phyloP scores from a whole-genome alignment of 2,113 vertebrate species.

The Nannospalax galili region DNA sequence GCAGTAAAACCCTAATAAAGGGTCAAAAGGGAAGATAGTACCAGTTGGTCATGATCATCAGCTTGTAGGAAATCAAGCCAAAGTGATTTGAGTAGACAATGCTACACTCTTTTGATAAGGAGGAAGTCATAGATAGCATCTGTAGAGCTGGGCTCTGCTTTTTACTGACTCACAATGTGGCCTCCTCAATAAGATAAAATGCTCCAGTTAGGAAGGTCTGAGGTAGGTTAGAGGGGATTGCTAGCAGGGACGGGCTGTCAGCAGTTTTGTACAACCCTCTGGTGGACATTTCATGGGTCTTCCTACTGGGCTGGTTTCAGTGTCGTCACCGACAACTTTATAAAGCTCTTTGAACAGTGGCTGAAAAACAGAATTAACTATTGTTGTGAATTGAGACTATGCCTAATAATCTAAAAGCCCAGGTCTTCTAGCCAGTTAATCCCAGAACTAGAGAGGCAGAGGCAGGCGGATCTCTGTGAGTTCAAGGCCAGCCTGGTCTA shows the following conservation, averaged over 20 bases:
- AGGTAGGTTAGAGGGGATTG: neutral
- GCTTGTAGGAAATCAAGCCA: slow-evolving; percentile 2
- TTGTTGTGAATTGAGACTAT: neutral
- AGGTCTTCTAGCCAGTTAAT: neutral
- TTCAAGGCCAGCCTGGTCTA: too few relatives aligned
- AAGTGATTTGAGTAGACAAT: neutral
- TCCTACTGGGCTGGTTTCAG: neutral
- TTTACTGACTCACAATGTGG: neutral
- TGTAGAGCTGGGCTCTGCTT: slow-evolving; percentile 1
- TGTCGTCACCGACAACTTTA: neutral
- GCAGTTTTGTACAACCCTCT: neutral
- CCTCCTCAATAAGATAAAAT: neutral
- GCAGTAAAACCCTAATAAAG: neutral
- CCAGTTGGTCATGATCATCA: neutral
- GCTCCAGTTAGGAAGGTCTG: neutral
- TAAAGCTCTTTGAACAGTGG: neutral
- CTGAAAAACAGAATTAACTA: neutral
- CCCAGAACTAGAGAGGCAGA: too few relatives aligned
- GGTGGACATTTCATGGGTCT: neutral
- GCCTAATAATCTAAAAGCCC: neutral
- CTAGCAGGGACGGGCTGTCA: neutral
- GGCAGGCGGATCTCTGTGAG: too few relatives aligned
- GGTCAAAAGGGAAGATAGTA: neutral
- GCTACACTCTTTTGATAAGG: neutral
- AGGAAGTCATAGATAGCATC: slow-evolving; percentile 26